Percentiles rank a stretch among this genome's conserved stretches.
Conservation (phyloP, 2,113 vertebrate species). For the Taurulus bubalis region DNA sequence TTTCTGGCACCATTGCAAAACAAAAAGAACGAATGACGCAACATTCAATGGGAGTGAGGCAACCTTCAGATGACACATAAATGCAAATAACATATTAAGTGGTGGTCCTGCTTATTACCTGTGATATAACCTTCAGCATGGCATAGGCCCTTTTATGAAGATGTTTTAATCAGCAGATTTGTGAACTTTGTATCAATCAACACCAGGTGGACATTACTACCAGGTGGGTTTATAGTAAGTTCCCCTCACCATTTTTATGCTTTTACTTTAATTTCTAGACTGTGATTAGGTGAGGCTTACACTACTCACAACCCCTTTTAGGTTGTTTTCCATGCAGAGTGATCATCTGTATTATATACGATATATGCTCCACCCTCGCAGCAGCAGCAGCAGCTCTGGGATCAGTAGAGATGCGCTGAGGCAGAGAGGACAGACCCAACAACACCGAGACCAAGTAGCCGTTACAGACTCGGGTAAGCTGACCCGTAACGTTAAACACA, state of each 20-base stretch:
- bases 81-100: neutral
- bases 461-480: constrained; percentile 46
- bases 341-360: constrained; percentile 27
- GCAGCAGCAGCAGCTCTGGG: constrained; percentile 14
- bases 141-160: neutral
- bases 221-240: too few relatives aligned
- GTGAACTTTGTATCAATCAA: neutral
- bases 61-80: neutral
- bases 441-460: constrained; percentile 16
- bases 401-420: constrained; percentile 73
- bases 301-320: neutral
- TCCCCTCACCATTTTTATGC: neutral
- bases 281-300: neutral
- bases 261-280: neutral
- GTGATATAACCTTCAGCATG: neutral
- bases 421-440: constrained; percentile 30
- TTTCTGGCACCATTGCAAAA: neutral
- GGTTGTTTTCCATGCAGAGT: constrained; percentile 8
- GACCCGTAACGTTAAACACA: neutral
- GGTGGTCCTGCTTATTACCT: neutral
- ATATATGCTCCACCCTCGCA: constrained; percentile 28
- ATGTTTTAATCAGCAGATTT: neutral
- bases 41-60: neutral
- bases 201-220: too few relatives aligned
- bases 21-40: neutral